A percentile compares a stretch with the other conserved stretches of the same genome.
phyloP scores from a whole-genome alignment of 2,113 vertebrate genomes.

The Gulo gulo region DNA sequence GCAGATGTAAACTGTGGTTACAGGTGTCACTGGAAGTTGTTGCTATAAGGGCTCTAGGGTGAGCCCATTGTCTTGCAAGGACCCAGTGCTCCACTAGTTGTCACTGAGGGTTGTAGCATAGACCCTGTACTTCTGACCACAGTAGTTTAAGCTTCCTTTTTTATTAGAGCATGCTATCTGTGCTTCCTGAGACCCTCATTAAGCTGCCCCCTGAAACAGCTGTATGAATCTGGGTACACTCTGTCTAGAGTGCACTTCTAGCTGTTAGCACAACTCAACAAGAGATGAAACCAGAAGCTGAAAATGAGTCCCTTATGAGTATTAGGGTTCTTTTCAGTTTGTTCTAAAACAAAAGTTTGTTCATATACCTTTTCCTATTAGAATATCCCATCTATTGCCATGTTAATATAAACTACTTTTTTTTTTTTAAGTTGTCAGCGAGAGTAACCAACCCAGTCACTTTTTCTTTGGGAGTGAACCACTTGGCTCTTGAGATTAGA shows the following conservation, averaged over 20 bases:
- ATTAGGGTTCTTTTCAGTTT: not conserved
- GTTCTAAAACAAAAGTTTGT: slow-evolving; percentile 1
- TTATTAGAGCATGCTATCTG: not conserved
- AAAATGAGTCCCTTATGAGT: not conserved
- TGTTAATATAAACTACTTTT: not conserved
- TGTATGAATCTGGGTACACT: not conserved
- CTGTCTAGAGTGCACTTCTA: not conserved
- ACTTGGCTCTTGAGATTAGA: not conserved
- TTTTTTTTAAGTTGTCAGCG: not conserved
- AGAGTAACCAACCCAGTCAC: not conserved
- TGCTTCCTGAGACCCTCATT: not conserved
- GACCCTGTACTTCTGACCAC: not conserved
- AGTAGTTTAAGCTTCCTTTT: slow-evolving; percentile 5
- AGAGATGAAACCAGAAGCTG: not conserved
- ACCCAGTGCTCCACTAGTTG: not conserved
- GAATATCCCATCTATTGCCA: not conserved
- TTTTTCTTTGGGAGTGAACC: not conserved
- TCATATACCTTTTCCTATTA: not conserved
- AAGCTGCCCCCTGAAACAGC: not conserved
- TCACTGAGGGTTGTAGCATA: not conserved
- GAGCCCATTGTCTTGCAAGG: not conserved
- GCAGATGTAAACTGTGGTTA: not conserved
- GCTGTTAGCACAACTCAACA: not conserved
- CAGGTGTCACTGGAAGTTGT: not conserved
- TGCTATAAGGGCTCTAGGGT: not conserved